Evolutionary conservation across 2,888 invertebrate genomes (phyloP).

Genomic region (Gibbula magus): DNA sequence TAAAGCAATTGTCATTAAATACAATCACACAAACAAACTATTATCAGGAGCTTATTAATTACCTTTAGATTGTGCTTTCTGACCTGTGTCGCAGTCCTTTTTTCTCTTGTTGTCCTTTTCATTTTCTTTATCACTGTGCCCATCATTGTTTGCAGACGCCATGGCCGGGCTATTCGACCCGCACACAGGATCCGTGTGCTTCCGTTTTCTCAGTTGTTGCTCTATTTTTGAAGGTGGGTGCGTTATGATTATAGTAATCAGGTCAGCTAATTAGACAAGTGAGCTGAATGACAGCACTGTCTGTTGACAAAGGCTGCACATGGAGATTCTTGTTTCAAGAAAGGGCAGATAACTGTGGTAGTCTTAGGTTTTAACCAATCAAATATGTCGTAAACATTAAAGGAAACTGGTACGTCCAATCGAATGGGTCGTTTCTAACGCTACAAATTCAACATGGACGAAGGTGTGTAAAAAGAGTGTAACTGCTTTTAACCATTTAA

Average conservation of each 20-base stretch:
- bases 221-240: slow-evolving; percentile 57
- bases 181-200: slow-evolving; percentile 64
- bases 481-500: too few relatives aligned
- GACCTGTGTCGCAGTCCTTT: slow-evolving; percentile 26
- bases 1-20: too few relatives aligned
- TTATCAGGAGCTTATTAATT: background rate
- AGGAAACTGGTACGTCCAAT: background rate
- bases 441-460: slow-evolving; percentile 1
- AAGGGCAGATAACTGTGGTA: background rate
- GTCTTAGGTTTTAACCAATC: background rate
- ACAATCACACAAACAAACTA: too few relatives aligned
- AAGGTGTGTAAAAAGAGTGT: background rate
- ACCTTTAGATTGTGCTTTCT: background rate
- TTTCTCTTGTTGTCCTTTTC: slow-evolving; percentile 27
- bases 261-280: too few relatives aligned
- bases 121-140: background rate
- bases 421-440: background rate
- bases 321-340: background rate
- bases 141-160: slow-evolving; percentile 22
- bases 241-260: background rate
- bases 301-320: background rate
- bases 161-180: slow-evolving; percentile 27
- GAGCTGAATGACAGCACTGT: background rate
- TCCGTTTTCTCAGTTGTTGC: slow-evolving; percentile 57
- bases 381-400: background rate